Percentiles rank a stretch among this genome's conserved stretches.
Conservation (phyloP, 30 jellyfish, hydroid and myxozoan genomes). For the Pseudorhiza aurosa region DNA sequence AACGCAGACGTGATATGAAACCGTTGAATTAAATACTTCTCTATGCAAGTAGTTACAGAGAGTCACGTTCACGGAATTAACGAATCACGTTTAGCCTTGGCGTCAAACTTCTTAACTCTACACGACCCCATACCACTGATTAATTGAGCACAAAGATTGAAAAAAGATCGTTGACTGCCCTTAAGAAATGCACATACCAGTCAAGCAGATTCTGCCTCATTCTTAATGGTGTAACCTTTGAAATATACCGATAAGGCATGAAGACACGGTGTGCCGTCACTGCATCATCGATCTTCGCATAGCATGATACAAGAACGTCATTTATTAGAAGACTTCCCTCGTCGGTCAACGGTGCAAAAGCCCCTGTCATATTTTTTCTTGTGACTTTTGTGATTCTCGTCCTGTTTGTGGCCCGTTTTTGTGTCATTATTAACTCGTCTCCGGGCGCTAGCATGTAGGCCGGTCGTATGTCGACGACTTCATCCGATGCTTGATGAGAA, state of each 20-base stretch:
- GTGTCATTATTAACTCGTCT: background rate
- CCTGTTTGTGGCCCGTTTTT: background rate
- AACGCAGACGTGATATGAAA: too few species aligned
- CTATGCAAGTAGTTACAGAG: too few species aligned
- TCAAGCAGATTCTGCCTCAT: background rate
- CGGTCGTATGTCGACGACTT: background rate
- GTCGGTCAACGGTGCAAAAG: conserved; percentile 79
- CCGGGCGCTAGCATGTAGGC: background rate
- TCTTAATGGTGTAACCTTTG: background rate
- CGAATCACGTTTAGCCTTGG: too few species aligned
- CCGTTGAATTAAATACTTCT: too few species aligned
- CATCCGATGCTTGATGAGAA: background rate
- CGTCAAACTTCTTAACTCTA: too few species aligned
- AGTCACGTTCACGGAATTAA: too few species aligned
- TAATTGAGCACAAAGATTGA: background rate
- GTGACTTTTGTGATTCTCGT: background rate
- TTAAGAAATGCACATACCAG: conserved; percentile 10
- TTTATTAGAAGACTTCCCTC: conserved; percentile 67
- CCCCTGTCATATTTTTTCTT: conserved; percentile 22
- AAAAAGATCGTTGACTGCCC: background rate
- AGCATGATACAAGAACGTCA: conserved; percentile 71
- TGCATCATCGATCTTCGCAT: conserved; percentile 45
- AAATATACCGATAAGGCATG: background rate
- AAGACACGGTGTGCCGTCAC: conserved; percentile 41
- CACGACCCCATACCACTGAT: too few species aligned